Evolutionary conservation across 2,113 vertebrate species (phyloP), one percentile per base, ranked within the genome.

Genomic region (Sisor rabdophorus): DNA sequence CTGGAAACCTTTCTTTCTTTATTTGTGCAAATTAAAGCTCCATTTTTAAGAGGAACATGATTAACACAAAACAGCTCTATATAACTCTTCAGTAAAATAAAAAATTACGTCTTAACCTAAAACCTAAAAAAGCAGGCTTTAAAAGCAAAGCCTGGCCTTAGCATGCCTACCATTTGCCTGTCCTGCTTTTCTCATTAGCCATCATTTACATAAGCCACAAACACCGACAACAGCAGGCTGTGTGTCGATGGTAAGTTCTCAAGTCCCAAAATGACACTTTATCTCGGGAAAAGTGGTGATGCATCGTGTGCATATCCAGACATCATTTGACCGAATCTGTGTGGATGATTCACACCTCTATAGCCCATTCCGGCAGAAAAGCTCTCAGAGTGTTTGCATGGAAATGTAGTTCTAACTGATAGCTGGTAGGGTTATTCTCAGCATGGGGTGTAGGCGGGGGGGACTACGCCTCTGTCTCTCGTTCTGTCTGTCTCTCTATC

Each of bases 51-150:
- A 4, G 54, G 30, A 24, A 72, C 9, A 12, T 40, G 52, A 22
- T 24, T n/a, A 8, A 6, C 15, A 72, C 15, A 71, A n/a, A 71
- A 32, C 11, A 55, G 30, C 13, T 47, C 6, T 52, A 52, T 90
- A 90, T 90, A 88, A 90, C 90, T 89, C 89, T 89, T 90, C 86
- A 75, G 86, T 83, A 82, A 85, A 88, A 81, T 16, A 2, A 52
- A 52, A 69, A 69, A 19, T 6, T 17, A 20, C 19, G 15, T 20
- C 65, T 52, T 30, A 24, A 52, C 3, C 40, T 44, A 44, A 69
- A 50, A 69, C 47, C 11, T 28, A 52, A 69, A 52, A 26, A 52
- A 28, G 15, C 30, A 72, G 30, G 12, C 13, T 44, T 40, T 58
- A 26, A 40, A 40, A 40, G 36, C 52, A 72, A 77, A 81, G 78